Evolutionary conservation across 2,797 vertebrate species (phyloP).

Genomic region (Silurus lanzhouensis): DNA sequence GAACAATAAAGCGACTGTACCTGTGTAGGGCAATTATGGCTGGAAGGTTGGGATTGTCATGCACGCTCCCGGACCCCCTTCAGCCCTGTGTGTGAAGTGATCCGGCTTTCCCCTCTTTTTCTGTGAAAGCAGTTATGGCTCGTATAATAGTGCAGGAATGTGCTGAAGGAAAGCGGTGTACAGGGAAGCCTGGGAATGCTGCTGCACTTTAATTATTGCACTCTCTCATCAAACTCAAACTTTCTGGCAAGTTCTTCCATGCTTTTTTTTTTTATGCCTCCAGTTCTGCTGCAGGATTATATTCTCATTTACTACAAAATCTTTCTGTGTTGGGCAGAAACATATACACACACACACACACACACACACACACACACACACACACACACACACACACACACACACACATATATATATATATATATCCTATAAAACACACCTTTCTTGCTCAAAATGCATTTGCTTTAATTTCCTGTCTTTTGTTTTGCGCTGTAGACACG

Average conservation of each 20-base stretch:
- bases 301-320: no score
- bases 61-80: conserved; percentile 55
- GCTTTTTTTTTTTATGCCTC: conserved; percentile 39
- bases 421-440: neutral
- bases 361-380: no score
- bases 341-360: no score
- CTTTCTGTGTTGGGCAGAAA: no score
- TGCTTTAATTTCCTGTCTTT: neutral
- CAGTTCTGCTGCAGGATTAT: conserved; percentile 21
- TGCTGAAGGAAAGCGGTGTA: conserved; percentile 61
- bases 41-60: conserved; percentile 61
- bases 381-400: no score
- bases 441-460: neutral
- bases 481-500: neutral
- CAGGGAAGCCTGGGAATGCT: conserved; percentile 66
- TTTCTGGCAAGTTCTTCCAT: conserved; percentile 56
- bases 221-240: conserved; percentile 54
- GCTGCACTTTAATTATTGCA: conserved; percentile 66
- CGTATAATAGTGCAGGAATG: conserved; percentile 62
- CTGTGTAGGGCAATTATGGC: conserved; percentile 64
- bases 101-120: conserved; percentile 66
- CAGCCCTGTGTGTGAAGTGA: conserved; percentile 50
- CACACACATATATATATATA: no score
- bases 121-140: conserved; percentile 49
- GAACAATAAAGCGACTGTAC: conserved; percentile 71